Base-by-base conservation (phyloP, 2,888 invertebrate genomes). In the Prostheceraeus crozeri region DNA sequence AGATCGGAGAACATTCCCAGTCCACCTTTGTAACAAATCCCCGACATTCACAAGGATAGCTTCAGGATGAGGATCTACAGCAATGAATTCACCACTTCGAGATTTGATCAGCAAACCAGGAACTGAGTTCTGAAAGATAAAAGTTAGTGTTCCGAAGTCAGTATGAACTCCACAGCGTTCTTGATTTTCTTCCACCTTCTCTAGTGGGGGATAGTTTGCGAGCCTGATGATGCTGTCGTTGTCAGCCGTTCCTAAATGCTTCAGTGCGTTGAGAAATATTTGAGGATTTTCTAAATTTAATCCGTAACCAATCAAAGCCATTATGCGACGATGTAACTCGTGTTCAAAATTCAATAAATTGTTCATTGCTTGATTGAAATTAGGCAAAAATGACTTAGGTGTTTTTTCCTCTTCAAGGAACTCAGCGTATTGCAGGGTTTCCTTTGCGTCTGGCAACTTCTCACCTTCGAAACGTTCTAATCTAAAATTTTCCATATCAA, bases 21-120 rank as follows among this genome's bases (percentile, higher is more conserved):
- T 85, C 85, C 85, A 85, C 33, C 81, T 78, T 8, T 84, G 83
- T 40, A 86, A 76, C 55, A 85, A 80, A 69, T 85, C 84, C 23
- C 85, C 86, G 25, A 83, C 80, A 70, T 85, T 85, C 30, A 86
- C 80, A 53, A 86, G 78, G 67, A 86, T 83, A 30, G 85, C 83
- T 33, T 84, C 84, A 0, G 84, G 84, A 54, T 85, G 79, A 69
- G 85, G 84, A 1, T 84, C 84, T 4, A 85, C 84, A 40, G 83
- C 80, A 67, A 82, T 33, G 11, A 10, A 33, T 67, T 82, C 81
- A 30, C 83, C 82, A 65, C 82, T 82, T 52, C 81, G 81, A 63
- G 82, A 75, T 70, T 83, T 82, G 35, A 85, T 81, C 81, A 82
- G 72, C 10, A 64, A 25, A 6, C 36, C 61, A 4, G 35, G 21